Percentiles rank a stretch among this genome's conserved stretches.
Evolutionary conservation across 64 coral and sea anemone genomes (phyloP).

Genomic region (Orbicella faveolata): DNA sequence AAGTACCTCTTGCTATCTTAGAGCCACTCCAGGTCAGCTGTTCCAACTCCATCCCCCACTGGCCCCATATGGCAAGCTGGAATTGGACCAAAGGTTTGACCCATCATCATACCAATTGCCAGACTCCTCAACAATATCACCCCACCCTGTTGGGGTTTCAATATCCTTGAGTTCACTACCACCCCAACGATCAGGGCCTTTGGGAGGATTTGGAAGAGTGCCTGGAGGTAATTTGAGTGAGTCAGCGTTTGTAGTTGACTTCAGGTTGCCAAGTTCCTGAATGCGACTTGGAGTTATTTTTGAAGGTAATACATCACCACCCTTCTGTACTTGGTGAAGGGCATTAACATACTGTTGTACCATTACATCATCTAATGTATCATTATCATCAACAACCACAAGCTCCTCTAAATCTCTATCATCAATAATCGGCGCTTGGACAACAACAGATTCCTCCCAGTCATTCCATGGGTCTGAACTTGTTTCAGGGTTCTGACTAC

Average conservation of each 20-base stretch:
- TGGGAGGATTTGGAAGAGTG: slow-evolving; percentile 69
- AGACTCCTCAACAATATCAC: slow-evolving; percentile 16
- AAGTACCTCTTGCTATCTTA: background rate
- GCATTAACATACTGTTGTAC: slow-evolving; percentile 84
- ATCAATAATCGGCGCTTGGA: slow-evolving; percentile 31
- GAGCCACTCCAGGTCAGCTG: background rate
- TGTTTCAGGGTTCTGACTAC: background rate
- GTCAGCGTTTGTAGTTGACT: slow-evolving; percentile 87
- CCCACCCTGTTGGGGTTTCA: slow-evolving; percentile 63
- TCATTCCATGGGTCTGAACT: slow-evolving; percentile 63
- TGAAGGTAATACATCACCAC: background rate
- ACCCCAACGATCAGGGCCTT: slow-evolving; percentile 77
- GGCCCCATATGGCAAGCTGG: background rate
- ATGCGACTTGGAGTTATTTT: slow-evolving; percentile 76
- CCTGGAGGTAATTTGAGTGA: slow-evolving; percentile 38
- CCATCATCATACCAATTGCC: slow-evolving; percentile 83
- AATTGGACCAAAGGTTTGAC: slow-evolving; percentile 38
- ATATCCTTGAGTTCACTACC: slow-evolving; percentile 55
- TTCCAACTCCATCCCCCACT: slow-evolving; percentile 60
- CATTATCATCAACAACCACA: slow-evolving; percentile 78
- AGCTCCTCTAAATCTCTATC: slow-evolving; percentile 74
- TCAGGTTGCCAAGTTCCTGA: slow-evolving; percentile 78
- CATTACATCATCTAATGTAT: slow-evolving; percentile 79
- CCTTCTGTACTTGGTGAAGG: slow-evolving; percentile 54
- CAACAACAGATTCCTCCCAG: slow-evolving; percentile 73